A percentile compares a stretch with the other conserved stretches of the same genome.
Evolutionary conservation across 1,140 invertebrate genomes (phyloP).

Genomic region (Leptopilina boulardi): DNA sequence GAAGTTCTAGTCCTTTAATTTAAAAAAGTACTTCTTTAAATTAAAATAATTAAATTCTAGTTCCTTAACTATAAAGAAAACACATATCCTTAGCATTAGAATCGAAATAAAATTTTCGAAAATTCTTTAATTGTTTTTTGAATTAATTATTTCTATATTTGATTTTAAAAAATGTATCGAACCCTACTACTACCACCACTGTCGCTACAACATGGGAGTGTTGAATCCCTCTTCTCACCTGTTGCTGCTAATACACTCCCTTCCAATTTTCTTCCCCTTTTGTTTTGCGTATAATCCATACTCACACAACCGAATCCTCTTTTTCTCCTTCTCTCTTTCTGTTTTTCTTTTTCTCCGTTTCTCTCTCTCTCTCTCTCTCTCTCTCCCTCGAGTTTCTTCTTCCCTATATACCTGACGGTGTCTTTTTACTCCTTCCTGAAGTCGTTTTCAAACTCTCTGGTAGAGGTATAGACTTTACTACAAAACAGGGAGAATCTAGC

Average conservation of each 20-base stretch:
- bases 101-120: too few relatives aligned
- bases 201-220: too few relatives aligned
- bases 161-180: too few relatives aligned
- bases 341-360: constrained; percentile 31
- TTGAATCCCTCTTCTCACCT: neutral
- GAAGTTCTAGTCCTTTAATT: too few relatives aligned
- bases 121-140: too few relatives aligned
- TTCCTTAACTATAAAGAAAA: too few relatives aligned
- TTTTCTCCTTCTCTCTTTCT: constrained; percentile 51
- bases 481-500: neutral
- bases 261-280: constrained; percentile 48
- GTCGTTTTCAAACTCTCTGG: neutral
- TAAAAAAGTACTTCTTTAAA: too few relatives aligned
- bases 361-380: constrained; percentile 52
- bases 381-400: neutral
- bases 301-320: constrained; percentile 63
- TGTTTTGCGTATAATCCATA: neutral
- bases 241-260: constrained; percentile 41
- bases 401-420: neutral
- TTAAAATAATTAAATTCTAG: too few relatives aligned
- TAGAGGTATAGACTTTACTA: too few relatives aligned
- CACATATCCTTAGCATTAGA: too few relatives aligned
- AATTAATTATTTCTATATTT: too few relatives aligned
- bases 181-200: too few relatives aligned
- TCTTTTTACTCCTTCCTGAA: constrained; percentile 13